phyloP scores from a whole-genome alignment of 2,113 vertebrate genomes.

The Dromiciops gliroides region DNA sequence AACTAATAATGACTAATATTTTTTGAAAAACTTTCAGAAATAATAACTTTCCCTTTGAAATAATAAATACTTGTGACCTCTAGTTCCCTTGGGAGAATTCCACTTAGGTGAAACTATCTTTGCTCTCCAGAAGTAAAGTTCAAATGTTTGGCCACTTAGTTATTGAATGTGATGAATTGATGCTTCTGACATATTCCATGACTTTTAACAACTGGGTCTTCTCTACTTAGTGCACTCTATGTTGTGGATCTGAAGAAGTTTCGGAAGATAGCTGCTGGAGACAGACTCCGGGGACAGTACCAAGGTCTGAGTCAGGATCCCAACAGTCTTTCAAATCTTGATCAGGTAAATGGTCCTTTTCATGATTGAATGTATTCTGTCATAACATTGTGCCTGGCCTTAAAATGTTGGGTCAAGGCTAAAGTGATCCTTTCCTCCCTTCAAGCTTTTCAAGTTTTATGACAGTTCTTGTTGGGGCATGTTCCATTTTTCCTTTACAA shows the following conservation, averaged over 20 bases:
- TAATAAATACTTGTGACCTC: accelerated
- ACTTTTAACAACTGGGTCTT: conserved; percentile 64
- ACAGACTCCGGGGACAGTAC: conserved; percentile 96
- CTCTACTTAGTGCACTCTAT: conserved; percentile 90
- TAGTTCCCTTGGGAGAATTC: background rate
- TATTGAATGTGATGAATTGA: background rate
- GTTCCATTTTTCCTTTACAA: background rate
- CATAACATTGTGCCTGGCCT: background rate
- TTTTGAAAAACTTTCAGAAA: background rate
- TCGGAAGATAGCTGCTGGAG: conserved; percentile 97
- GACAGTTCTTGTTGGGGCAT: background rate
- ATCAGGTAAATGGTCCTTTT: conserved; percentile 89
- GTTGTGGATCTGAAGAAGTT: conserved; percentile 99
- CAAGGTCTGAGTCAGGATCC: conserved; percentile 99
- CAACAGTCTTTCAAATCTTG: conserved; percentile 98
- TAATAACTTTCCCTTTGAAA: background rate
- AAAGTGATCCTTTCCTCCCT: background rate
- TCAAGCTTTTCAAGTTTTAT: background rate
- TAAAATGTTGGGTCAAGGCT: conserved; percentile 12
- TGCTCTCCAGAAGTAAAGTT: conserved; percentile 13
- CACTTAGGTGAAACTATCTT: background rate
- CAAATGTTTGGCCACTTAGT: background rate
- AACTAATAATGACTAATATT: conserved; percentile 40
- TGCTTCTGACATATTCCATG: background rate
- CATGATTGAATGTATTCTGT: background rate